Conservation (phyloP, 2,888 invertebrate species). For the Helicoverpa assulta region DNA sequence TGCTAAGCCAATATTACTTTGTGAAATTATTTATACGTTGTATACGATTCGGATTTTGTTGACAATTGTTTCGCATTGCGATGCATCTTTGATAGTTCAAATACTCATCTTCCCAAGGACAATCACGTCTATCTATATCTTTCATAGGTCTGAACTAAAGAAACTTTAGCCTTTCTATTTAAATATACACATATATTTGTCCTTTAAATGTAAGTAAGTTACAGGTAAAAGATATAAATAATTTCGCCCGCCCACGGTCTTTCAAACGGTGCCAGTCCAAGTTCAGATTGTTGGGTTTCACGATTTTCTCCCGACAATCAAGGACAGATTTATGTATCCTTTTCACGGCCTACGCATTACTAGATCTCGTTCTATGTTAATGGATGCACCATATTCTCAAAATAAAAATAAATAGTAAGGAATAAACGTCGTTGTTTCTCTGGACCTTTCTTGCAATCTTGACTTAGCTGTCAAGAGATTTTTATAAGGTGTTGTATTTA, state of each 20-base stretch:
- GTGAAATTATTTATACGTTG: conserved; percentile 4
- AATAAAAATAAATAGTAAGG: conserved; percentile 29
- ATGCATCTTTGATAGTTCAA: neutral
- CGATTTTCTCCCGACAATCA: conserved; percentile 81
- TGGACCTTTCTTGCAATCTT: conserved; percentile 6
- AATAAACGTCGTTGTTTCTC: conserved; percentile 22
- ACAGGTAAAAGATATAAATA: conserved; percentile 66
- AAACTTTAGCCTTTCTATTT: too few relatives aligned
- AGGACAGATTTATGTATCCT: conserved; percentile 82
- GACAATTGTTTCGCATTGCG: neutral
- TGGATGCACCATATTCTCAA: conserved; percentile 59
- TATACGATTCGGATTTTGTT: neutral
- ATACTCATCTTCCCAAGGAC: too few relatives aligned
- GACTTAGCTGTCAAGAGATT: too few relatives aligned
- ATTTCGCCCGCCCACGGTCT: conserved; percentile 76
- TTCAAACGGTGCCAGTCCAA: conserved; percentile 69
- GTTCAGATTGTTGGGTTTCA: conserved; percentile 73
- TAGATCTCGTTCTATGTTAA: conserved; percentile 68
- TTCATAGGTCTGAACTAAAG: too few relatives aligned
- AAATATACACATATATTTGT: conserved; percentile 13
- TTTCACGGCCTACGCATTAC: conserved; percentile 76
- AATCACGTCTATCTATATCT: too few relatives aligned
- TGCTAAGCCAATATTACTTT: conserved; percentile 22
- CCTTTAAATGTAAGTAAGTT: conserved; percentile 46
- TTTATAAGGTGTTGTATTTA: too few relatives aligned